Evolutionary conservation across 2,888 invertebrate genomes (phyloP).

Genomic region (Eupithecia abbreviata): DNA sequence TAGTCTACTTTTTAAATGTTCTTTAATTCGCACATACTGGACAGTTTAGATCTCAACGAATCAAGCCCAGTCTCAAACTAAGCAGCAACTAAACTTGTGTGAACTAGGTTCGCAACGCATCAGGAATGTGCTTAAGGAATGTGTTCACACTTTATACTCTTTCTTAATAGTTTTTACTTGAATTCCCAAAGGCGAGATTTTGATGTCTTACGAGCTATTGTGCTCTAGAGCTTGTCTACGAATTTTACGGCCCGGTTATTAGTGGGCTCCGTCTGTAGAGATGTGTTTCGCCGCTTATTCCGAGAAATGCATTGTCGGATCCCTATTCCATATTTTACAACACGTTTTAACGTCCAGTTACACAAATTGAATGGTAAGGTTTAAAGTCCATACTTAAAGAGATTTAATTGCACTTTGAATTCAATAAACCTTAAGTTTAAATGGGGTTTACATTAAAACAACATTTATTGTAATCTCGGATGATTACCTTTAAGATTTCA

Average conservation of each 20-base stretch:
- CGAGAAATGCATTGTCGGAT: constrained; percentile 10
- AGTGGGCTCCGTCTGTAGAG: constrained; percentile 7
- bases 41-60: background rate
- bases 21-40: background rate
- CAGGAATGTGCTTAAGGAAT: background rate
- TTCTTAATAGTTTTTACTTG: background rate
- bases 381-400: background rate
- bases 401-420: background rate
- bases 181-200: constrained; percentile 11
- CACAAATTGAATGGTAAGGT: background rate
- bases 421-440: background rate
- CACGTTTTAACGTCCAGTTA: constrained; percentile 10
- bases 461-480: background rate
- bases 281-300: constrained; percentile 16
- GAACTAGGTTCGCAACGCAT: background rate
- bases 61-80: background rate
- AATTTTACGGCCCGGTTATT: constrained; percentile 19
- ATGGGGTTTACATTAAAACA: background rate
- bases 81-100: background rate
- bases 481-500: background rate
- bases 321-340: constrained; percentile 16
- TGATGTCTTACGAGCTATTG: constrained; percentile 23
- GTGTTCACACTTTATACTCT: background rate
- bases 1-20: constrained; percentile 24
- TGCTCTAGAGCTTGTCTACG: constrained; percentile 21